These are phyloP conservation scores for Anthopleura sola DNA, from an alignment of 64 coral and sea anemone genomes.

Conservation along the genomic window DNA sequence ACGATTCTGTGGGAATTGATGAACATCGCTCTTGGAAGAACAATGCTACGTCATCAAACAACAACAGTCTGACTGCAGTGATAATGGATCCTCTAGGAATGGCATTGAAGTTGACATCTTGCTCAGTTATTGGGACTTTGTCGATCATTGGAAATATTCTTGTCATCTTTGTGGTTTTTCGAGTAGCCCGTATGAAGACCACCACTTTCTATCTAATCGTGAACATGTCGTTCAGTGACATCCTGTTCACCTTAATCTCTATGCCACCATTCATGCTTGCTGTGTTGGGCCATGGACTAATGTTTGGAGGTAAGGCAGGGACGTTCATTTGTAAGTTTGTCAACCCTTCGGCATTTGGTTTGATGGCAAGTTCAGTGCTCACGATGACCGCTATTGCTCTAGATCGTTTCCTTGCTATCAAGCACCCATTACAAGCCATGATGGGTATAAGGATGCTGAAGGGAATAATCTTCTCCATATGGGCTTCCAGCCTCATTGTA, in stretches of 20 bases:
- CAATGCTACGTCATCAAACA: not conserved
- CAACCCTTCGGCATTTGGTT: constrained; percentile 25
- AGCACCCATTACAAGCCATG: constrained; percentile 12
- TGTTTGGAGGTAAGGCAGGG: constrained; percentile 3
- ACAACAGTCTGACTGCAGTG: not conserved
- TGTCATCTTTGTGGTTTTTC: constrained; percentile 38
- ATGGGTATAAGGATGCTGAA: constrained; percentile 22
- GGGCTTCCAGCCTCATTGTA: constrained; percentile 12
- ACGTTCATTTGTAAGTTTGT: constrained; percentile 33
- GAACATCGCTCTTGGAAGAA: not conserved
- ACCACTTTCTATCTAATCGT: constrained; percentile 38
- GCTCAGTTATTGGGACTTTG: not conserved
- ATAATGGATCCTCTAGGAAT: not conserved
- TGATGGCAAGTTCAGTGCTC: constrained; percentile 39
- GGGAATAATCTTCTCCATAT: constrained; percentile 12
- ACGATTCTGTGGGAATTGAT: not conserved
- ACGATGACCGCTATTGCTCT: constrained; percentile 31
- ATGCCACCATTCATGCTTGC: constrained; percentile 22
- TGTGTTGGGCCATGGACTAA: not conserved
- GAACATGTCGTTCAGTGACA: constrained; percentile 42
- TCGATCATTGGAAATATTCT: constrained; percentile 35
- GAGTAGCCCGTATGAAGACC: constrained; percentile 11
- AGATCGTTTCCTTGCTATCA: constrained; percentile 41
- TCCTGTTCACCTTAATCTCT: constrained; percentile 16
- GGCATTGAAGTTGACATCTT: not conserved